phyloP scores from a whole-genome alignment of 2,113 vertebrate genomes.

The Dasyurus viverrinus region DNA sequence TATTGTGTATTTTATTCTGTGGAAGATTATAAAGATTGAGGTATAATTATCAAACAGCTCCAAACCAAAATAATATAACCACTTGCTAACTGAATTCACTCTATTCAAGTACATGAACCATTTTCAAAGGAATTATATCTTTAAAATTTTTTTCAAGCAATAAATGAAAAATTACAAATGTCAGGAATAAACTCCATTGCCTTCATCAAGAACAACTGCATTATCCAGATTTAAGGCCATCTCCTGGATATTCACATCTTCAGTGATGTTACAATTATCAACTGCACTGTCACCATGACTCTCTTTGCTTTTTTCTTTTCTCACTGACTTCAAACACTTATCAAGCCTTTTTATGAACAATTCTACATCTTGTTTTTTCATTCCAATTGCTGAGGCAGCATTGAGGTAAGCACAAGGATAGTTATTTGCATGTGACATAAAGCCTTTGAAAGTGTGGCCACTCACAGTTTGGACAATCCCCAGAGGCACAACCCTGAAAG shows the following conservation, averaged over 20 bases:
- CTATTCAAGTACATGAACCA: neutral
- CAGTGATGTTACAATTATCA: conserved; percentile 41
- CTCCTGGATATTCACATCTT: conserved; percentile 40
- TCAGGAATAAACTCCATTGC: neutral
- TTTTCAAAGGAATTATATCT: conserved; percentile 14
- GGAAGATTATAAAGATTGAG: conserved; percentile 28
- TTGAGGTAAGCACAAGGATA: conserved; percentile 97
- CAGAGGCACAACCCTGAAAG: conserved; percentile 92
- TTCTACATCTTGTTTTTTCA: conserved; percentile 92
- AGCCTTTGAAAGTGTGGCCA: conserved; percentile 92
- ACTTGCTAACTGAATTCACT: neutral
- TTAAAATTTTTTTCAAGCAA: neutral
- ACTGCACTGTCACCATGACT: conserved; percentile 42
- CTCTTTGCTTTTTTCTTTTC: conserved; percentile 80
- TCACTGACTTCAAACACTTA: conserved; percentile 90
- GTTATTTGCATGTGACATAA: conserved; percentile 93
- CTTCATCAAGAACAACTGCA: conserved; percentile 49
- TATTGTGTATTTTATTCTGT: conserved; percentile 26
- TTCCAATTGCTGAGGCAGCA: conserved; percentile 94
- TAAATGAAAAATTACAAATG: conserved; percentile 25
- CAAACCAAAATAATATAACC: conserved; percentile 19
- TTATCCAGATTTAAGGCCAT: conserved; percentile 63
- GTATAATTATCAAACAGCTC: conserved; percentile 1
- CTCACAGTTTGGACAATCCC: conserved; percentile 90
- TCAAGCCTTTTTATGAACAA: conserved; percentile 94